Evolutionary conservation across 1,140 invertebrate species (phyloP).

Genomic region (Drosophila biarmipes): DNA sequence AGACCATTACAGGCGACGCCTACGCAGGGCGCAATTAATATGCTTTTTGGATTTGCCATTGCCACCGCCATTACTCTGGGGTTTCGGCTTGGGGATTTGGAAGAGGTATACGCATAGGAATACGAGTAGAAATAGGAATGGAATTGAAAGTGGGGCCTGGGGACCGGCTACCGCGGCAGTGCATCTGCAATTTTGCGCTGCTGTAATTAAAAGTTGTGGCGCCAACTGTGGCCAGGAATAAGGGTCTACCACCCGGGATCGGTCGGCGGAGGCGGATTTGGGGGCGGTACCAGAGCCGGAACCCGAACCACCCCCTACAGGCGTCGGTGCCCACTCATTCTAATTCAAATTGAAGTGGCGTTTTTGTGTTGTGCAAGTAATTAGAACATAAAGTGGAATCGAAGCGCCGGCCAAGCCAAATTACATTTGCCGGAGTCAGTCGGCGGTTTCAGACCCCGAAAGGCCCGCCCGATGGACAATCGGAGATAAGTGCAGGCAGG

Average conservation of each 20-base stretch:
- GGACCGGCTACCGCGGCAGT: slow-evolving; percentile 24
- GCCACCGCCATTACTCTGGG: slow-evolving; percentile 17
- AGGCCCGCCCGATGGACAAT: slow-evolving; percentile 65
- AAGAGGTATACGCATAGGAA: slow-evolving; percentile 5
- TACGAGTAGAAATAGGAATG: slow-evolving; percentile 14
- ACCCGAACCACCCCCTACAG: background rate
- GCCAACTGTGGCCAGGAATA: slow-evolving; percentile 70
- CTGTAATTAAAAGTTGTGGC: slow-evolving; percentile 79
- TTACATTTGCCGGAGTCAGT: slow-evolving; percentile 55
- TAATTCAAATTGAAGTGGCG: slow-evolving; percentile 80
- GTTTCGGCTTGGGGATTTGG: slow-evolving; percentile 10
- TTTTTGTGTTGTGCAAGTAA: slow-evolving; percentile 82
- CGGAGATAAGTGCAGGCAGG: slow-evolving; percentile 81
- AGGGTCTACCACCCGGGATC: slow-evolving; percentile 14
- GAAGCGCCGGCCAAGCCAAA: slow-evolving; percentile 64
- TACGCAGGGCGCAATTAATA: slow-evolving; percentile 71
- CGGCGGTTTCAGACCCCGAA: slow-evolving; percentile 2
- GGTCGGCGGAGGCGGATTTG: background rate
- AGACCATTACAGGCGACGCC: slow-evolving; percentile 71
- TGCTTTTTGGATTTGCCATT: slow-evolving; percentile 51
- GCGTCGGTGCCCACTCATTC: slow-evolving; percentile 58
- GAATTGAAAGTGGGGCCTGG: slow-evolving; percentile 32
- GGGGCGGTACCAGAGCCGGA: background rate
- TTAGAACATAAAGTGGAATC: slow-evolving; percentile 77
- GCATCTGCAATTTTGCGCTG: slow-evolving; percentile 71